Percentiles rank a stretch among this genome's conserved stretches.
phyloP scores from a whole-genome alignment of 2,888 invertebrate genomes.

The Adelphocoris suturalis region DNA sequence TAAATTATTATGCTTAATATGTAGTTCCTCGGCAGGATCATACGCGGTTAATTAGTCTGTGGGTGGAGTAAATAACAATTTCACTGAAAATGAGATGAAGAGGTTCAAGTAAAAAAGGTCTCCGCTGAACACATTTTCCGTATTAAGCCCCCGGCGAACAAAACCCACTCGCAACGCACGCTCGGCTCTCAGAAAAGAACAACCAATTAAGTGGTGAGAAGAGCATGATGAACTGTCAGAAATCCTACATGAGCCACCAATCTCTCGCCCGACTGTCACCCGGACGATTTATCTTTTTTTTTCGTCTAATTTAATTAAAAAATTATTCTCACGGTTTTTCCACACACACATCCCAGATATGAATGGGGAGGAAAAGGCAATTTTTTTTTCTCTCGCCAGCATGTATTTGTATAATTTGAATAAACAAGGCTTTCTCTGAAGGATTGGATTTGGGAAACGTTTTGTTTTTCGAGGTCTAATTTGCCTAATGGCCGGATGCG shows the following conservation, averaged over 20 bases:
- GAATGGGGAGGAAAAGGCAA: neutral
- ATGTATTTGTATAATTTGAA: slow-evolving; percentile 18
- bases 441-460: neutral
- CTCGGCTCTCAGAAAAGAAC: neutral
- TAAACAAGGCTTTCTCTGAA: neutral
- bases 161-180: neutral
- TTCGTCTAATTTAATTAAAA: slow-evolving; percentile 15
- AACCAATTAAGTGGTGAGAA: slow-evolving; percentile 26
- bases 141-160: neutral
- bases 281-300: slow-evolving; percentile 4
- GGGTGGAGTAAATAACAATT: neutral
- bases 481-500: slow-evolving; percentile 22
- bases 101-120: neutral
- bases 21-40: too few relatives aligned
- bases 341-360: neutral
- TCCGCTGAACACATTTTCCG: neutral
- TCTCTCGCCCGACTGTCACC: slow-evolving; percentile 4
- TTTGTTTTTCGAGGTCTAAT: neutral
- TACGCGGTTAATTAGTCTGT: neutral
- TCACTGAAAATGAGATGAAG: neutral
- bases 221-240: slow-evolving; percentile 39
- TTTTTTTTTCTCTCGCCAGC: neutral
- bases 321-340: slow-evolving; percentile 1
- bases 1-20: too few relatives aligned
- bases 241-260: slow-evolving; percentile 29